A percentile compares a stretch with the other conserved stretches of the same genome.
These are phyloP conservation scores for Drosophila varians DNA, from an alignment of 1,140 invertebrate species.

Conservation along the genomic window DNA sequence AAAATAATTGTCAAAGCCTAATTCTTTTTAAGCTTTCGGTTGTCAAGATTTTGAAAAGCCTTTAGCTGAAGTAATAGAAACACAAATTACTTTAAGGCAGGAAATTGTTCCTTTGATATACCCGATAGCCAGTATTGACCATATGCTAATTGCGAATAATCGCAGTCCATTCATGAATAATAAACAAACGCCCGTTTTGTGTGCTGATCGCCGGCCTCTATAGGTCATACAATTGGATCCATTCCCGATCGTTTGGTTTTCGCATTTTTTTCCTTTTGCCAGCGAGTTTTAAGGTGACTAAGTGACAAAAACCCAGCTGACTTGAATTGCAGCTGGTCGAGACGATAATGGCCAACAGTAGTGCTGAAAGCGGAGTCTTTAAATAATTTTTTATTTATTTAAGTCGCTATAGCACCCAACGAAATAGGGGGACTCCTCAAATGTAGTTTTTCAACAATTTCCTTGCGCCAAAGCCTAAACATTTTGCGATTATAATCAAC, in stretches of 20 bases:
- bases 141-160: constrained; percentile 49
- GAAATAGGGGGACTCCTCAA: neutral
- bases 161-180: constrained; percentile 47
- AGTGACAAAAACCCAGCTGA: constrained; percentile 6
- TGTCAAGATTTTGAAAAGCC: too few relatives aligned
- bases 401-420: too few relatives aligned
- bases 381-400: neutral
- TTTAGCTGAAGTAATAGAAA: too few relatives aligned
- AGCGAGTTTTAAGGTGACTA: constrained; percentile 15
- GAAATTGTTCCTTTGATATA: neutral
- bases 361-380: neutral
- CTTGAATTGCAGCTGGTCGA: constrained; percentile 21
- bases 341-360: neutral
- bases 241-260: constrained; percentile 27
- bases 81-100: too few relatives aligned
- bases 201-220: constrained; percentile 23
- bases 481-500: constrained; percentile 35
- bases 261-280: neutral
- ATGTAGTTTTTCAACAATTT: neutral
- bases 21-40: too few relatives aligned
- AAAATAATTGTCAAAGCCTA: neutral
- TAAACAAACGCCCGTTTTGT: constrained; percentile 51
- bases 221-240: constrained; percentile 30
- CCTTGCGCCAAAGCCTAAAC: neutral
- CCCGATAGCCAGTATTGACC: neutral